Base-by-base conservation (phyloP, 2,888 invertebrate genomes). In the Pristionchus japonicus region DNA sequence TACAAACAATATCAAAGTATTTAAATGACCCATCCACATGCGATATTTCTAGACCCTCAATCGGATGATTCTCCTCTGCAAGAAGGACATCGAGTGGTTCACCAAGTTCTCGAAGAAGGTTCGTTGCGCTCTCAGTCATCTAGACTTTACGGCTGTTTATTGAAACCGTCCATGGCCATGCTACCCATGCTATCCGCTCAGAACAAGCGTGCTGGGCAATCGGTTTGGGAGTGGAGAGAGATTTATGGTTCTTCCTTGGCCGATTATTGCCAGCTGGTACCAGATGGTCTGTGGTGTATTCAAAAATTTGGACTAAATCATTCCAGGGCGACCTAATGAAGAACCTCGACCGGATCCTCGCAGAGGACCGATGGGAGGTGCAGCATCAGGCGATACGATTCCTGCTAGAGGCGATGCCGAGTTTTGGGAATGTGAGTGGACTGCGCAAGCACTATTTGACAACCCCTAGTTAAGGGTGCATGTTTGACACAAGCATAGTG, bases 341-440 rank as follows among this genome's bases (percentile, higher is more conserved):
- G 89, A 94, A 95, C 40, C 93, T 95, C 82, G 93, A 94, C 64
- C 92, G 93, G 87, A 95, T 95, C 20, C 92, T 95, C n/a, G 91
- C 93, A 31, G 95, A 95, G 89, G 92, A 94, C 23, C 94, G 95
- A 89, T 95, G 95, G 95, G 95, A 95, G 91, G 95, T 95, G 23
- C 93, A 95, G 86, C 93, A 95, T 89, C 95, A 95, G 91, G 95
- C 95, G 89, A 94, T 95, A 37, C 95, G 95, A 89, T 91, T 93
- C 84, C 82, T 93, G 3, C 89, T 90, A 1, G 92, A 93, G 83
- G 91, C 92, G 15, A 91, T 92, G 91, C 90, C 93, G 93, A 88
- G 94, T 93, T 90, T 93, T 92, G 91, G 95, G 94, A 91, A 92
- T 94, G 88, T 95, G 94, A 85, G 95, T 7, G n/a, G n/a, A n/a